A percentile compares a stretch with the other conserved stretches of the same genome.
phyloP scores from a whole-genome alignment of 2,797 vertebrate genomes.

The Myoxocephalus aenaeus region DNA sequence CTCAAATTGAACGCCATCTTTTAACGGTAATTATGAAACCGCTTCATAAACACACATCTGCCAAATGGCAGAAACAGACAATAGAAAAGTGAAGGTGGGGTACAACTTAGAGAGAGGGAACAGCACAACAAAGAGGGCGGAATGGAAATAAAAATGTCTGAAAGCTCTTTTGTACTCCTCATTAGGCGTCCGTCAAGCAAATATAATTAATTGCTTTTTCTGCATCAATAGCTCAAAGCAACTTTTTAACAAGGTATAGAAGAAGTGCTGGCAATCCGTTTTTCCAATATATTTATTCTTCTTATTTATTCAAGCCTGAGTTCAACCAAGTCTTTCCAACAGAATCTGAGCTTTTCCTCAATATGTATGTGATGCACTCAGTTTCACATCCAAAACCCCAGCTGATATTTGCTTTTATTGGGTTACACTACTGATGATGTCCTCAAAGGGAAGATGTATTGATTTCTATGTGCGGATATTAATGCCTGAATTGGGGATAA shows the following conservation, averaged over 20 bases:
- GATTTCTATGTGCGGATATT: conserved; percentile 20
- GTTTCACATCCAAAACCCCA: conserved; percentile 34
- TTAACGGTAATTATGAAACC: conserved; percentile 69
- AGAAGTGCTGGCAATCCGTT: conserved; percentile 27
- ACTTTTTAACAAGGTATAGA: conserved; percentile 6
- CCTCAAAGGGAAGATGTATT: conserved; percentile 21
- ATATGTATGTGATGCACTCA: conserved; percentile 43
- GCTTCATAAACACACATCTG: conserved; percentile 56
- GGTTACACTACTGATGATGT: conserved; percentile 26
- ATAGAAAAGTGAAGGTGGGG: conserved; percentile 1
- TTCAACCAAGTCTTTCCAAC: conserved; percentile 56
- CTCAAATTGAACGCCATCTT: conserved; percentile 63
- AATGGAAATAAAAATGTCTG: conserved; percentile 8
- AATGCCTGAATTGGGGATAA: conserved; percentile 14
- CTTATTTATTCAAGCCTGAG: conserved; percentile 23
- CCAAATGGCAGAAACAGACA: conserved; percentile 12
- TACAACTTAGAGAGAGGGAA: not conserved
- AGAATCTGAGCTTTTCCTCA: conserved; percentile 47
- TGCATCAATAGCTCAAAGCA: conserved; percentile 5
- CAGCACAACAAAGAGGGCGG: not conserved
- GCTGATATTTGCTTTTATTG: conserved; percentile 39
- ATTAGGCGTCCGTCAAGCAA: conserved; percentile 36
- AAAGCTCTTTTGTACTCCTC: not conserved
- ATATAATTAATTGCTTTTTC: conserved; percentile 28
- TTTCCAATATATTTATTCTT: not conserved